These are phyloP conservation scores for Zosterops borbonicus DNA, from an alignment of 2,113 vertebrate species.

Conservation along the genomic window DNA sequence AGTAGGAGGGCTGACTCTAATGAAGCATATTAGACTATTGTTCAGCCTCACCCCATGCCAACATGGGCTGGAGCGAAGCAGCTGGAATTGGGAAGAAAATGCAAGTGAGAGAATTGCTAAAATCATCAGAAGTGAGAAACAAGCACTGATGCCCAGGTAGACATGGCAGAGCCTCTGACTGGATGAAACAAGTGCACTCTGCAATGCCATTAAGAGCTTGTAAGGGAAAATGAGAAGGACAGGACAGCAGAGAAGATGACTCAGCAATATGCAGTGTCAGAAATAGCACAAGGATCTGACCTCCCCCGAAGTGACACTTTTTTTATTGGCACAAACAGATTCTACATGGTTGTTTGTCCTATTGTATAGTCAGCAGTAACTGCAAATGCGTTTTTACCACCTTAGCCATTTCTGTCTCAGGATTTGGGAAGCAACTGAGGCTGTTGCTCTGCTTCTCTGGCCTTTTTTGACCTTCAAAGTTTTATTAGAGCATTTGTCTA, in stretches of 20 bases:
- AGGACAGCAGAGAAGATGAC: background rate
- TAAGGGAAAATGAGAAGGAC: background rate
- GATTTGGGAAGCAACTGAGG: background rate
- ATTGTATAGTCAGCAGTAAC: background rate
- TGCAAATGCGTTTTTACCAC: background rate
- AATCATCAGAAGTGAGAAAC: background rate
- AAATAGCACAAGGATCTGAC: background rate
- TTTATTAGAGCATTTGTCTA: background rate
- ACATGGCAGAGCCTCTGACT: background rate
- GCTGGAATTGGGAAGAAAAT: background rate
- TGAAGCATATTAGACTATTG: background rate
- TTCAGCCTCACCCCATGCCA: background rate
- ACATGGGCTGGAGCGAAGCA: fast-evolving
- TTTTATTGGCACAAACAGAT: background rate
- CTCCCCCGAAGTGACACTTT: background rate
- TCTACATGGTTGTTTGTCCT: background rate
- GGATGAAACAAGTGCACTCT: background rate
- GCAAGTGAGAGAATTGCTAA: background rate
- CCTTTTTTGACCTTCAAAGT: background rate
- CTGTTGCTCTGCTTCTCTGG: background rate
- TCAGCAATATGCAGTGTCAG: background rate
- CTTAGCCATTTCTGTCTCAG: background rate
- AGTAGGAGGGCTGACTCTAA: background rate
- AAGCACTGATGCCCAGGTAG: background rate
- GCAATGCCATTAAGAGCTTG: background rate